Conservation (phyloP, 2,113 vertebrate species). For the Toxostoma redivivum region DNA sequence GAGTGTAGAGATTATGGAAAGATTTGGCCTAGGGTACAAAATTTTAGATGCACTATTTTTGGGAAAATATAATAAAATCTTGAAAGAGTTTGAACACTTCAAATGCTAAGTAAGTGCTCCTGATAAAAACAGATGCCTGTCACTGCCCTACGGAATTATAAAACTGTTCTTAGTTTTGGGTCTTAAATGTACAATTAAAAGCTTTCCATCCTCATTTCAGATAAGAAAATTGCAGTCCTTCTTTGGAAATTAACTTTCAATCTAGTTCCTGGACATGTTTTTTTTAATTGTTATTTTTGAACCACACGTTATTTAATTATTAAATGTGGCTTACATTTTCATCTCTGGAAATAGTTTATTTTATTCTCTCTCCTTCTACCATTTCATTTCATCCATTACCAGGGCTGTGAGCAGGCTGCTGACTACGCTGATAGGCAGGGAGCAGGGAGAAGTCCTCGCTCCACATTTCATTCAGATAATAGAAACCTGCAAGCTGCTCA, state of each 20-base stretch:
- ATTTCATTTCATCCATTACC: not conserved
- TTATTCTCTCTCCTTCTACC: not conserved
- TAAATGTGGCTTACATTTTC: not conserved
- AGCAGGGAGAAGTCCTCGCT: not conserved
- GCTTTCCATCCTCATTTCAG: not conserved
- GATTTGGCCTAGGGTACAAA: not conserved
- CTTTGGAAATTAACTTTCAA: not conserved
- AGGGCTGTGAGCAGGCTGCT: not conserved
- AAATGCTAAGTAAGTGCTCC: not conserved
- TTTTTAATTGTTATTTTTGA: not conserved
- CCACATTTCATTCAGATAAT: slow-evolving; percentile 63
- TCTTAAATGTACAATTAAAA: not conserved
- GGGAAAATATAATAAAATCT: not conserved
- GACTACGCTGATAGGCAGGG: slow-evolving; percentile 21
- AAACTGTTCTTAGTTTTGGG: not conserved
- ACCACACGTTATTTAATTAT: not conserved
- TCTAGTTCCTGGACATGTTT: not conserved
- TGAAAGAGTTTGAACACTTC: slow-evolving; percentile 7
- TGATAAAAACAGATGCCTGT: not conserved
- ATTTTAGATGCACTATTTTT: slow-evolving; percentile 8
- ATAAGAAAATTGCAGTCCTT: not conserved
- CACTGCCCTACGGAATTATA: not conserved
- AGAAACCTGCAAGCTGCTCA: slow-evolving; percentile 67
- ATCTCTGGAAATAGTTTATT: not conserved
- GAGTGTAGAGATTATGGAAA: not conserved